Base-by-base conservation (phyloP, 2,797 vertebrate species). In the Amniataba percoides region DNA sequence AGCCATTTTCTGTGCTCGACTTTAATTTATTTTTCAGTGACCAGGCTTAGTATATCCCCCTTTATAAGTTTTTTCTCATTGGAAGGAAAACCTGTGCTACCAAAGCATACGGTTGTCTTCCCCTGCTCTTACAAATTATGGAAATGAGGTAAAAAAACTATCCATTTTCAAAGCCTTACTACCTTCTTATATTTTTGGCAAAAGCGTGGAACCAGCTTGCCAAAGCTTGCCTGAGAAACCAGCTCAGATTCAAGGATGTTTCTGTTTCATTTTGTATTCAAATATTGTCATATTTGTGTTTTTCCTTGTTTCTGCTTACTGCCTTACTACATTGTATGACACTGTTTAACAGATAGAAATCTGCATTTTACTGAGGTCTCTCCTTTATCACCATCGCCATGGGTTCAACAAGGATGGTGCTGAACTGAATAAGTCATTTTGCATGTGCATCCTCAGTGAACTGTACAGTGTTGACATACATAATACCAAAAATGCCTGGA, bases 381-480 rank as follows among this genome's bases (percentile, higher is more conserved):
- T 78, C 31, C 52, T 76, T 82, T 71, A 86, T 82, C 69, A 43
- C 65, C 49, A 81, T 77, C 16, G 27, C 51, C 67, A 71, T 49
- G 34, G 73, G 62, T 83, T 86, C 77, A 80, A 76, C 74, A 73
- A 74, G 81, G 78, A 57, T 68, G 64, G 43, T 69, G 62, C 58
- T 81, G 74, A 73, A 80, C 74, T 84, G 76, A 86, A 88, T 90
- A 83, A 85, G 88, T 90, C 69, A 89, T 81, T 77, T 81, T 76
- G 67, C 73, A 74, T 81, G 68, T 80, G 57, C 65, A 80, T 82
- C 43, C 62, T 83, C 68, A 62, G 64, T 79, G 72, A 89, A 77
- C 71, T 87, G 77, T 75, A 56, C 63, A 73, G 25, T 79, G 82
- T 84, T 78, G 78, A 85, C 83, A 80, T 60, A 59, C 61, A 79